Base-by-base conservation (phyloP, 2,888 invertebrate species). In the Perithous albicinctus region DNA sequence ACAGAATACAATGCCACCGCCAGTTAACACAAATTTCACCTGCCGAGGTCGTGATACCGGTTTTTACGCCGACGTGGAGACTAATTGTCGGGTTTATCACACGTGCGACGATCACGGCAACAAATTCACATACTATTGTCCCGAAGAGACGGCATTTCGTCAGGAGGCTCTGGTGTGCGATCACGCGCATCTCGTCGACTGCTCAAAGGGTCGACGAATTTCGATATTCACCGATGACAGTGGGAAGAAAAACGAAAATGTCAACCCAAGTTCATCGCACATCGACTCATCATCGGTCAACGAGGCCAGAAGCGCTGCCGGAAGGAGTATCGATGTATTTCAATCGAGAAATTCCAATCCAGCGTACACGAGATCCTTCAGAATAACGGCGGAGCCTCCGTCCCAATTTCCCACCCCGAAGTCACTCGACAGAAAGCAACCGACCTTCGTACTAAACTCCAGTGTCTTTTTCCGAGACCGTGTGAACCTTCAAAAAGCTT, bases 81-180 rank as follows among this genome's bases (percentile, higher is more conserved):
- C 88, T 0, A 88, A 88, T 23, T 92, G 91, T 80, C 87, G 86
- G n/a, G 85, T 89, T 29, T 92, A 92, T 82, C 89, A 92, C 46
- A 92, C 86, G 0, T 92, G 91, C 73, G 91, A 92, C 48, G 91
- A 92, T 75, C 89, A 91, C 70, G 91, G 90, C 7, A 92, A 92
- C 56, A 91, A 90, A 80, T 92, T 92, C 72, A 90, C 87, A 0
- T 90, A 91, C 67, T 85, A 87, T 61, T 92, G 91, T 54, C 92
- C 91, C 0, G 89, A 90, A 29, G 90, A 90, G 48, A 92, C 91
- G 1, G 89, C 90, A 2, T 92, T 92, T 70, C 89, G 91, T 0
- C 91, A 92, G 66, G 91, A 91, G 26, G 90, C 91, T 2, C 80
- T 90, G 51, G 89, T 91, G 29, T 92, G 91, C 43, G 91, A 92